Percentiles rank a stretch among this genome's conserved stretches.
Conservation (phyloP, 1,140 invertebrate genomes). For the Onthophagus taurus region DNA sequence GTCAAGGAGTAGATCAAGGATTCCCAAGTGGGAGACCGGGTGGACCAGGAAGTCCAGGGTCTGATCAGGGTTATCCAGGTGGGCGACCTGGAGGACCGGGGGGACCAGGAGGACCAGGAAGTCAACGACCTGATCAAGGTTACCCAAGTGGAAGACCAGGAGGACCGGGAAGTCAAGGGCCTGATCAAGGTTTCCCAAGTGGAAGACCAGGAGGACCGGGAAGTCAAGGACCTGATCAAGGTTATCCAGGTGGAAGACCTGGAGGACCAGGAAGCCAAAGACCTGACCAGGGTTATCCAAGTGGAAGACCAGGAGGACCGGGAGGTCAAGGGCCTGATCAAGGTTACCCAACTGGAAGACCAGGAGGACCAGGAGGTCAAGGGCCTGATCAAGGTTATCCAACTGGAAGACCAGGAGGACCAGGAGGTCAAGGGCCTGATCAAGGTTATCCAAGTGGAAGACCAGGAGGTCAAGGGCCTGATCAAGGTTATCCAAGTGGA, state of each 20-base stretch:
- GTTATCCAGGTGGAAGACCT: neutral
- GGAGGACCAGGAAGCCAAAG: neutral
- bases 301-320: conserved; percentile 12
- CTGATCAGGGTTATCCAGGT: conserved; percentile 1
- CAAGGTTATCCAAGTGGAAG: neutral
- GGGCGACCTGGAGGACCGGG: conserved; percentile 13
- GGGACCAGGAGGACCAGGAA: too few relatives aligned
- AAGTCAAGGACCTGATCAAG: conserved; percentile 8
- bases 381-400: too few relatives aligned
- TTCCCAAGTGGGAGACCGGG: neutral
- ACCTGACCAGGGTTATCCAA: neutral
- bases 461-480: neutral
- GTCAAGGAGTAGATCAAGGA: neutral
- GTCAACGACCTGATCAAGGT: conserved; percentile 1
- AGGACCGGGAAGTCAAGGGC: too few relatives aligned
- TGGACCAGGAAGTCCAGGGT: conserved; percentile 1
- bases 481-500: conserved; percentile 7
- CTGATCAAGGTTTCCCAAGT: conserved; percentile 5
- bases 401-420: neutral
- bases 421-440: neutral
- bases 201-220: neutral
- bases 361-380: neutral
- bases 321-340: neutral
- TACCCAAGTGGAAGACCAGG: neutral
- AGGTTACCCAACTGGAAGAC: too few relatives aligned